Evolutionary conservation across 2,797 vertebrate genomes (phyloP).

Genomic region (Acropternis orthonyx): DNA sequence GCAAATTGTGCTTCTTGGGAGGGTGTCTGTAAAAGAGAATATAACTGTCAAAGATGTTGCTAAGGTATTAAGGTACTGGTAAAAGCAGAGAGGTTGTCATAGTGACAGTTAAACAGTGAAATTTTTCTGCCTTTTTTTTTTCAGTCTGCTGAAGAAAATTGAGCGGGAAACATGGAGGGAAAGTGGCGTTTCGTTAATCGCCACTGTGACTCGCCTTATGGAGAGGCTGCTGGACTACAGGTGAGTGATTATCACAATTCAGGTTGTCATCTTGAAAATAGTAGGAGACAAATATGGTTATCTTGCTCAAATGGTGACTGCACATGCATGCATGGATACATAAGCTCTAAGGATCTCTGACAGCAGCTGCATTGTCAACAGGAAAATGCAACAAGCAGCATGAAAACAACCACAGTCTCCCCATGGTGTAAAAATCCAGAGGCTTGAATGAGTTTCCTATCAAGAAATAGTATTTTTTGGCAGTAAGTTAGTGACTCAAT

Average conservation of each 20-base stretch:
- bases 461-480: background rate
- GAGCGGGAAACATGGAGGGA: conserved; percentile 99
- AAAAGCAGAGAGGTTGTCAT: conserved; percentile 78
- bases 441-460: background rate
- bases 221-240: conserved; percentile 97
- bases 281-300: background rate
- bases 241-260: conserved; percentile 65
- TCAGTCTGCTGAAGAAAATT: conserved; percentile 97
- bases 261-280: background rate
- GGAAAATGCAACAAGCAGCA: background rate
- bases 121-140: conserved; percentile 68
- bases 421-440: background rate
- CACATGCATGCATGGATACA: background rate
- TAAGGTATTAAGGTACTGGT: conserved; percentile 74
- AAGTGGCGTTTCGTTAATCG: conserved; percentile 95
- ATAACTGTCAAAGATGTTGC: conserved; percentile 67
- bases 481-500: background rate
- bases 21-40: conserved; percentile 45
- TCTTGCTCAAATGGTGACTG: rapidly evolving
- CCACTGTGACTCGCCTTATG: conserved; percentile 97
- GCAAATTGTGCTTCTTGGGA: conserved; percentile 76
- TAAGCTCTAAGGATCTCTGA: background rate
- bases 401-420: background rate
- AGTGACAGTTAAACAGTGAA: conserved; percentile 73
- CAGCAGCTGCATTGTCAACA: background rate